phyloP scores from a whole-genome alignment of 2,113 vertebrate genomes.

The Spilogale gracilis region DNA sequence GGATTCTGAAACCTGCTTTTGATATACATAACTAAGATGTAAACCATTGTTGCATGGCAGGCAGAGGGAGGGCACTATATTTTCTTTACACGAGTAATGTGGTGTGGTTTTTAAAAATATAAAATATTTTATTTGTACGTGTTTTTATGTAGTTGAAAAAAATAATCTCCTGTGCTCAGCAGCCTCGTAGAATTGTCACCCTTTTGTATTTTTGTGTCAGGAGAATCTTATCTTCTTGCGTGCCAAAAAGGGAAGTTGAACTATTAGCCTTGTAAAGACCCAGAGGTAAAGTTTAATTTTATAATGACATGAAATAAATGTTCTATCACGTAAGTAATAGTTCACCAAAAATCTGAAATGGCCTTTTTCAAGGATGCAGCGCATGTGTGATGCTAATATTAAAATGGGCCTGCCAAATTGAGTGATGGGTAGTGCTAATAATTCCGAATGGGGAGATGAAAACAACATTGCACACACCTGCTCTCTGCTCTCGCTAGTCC shows the following conservation, averaged over 20 bases:
- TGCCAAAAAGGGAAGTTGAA: slow-evolving; percentile 56
- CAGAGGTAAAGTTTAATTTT: slow-evolving; percentile 77
- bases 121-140: not conserved
- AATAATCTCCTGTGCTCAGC: not conserved
- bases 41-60: not conserved
- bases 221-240: slow-evolving; percentile 45
- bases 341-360: slow-evolving; percentile 62
- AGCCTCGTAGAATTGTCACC: not conserved
- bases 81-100: not conserved
- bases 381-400: slow-evolving; percentile 66
- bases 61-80: not conserved
- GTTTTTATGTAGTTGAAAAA: slow-evolving; percentile 19
- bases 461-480: slow-evolving; percentile 75
- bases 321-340: slow-evolving; percentile 66
- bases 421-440: slow-evolving; percentile 76
- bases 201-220: slow-evolving; percentile 41
- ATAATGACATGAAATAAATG: slow-evolving; percentile 74
- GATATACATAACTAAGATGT: not conserved
- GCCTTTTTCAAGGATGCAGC: slow-evolving; percentile 56
- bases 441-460: slow-evolving; percentile 67
- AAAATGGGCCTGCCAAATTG: slow-evolving; percentile 77
- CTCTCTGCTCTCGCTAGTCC: slow-evolving; percentile 45
- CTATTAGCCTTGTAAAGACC: slow-evolving; percentile 66
- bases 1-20: not conserved
- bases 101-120: not conserved